Conservation (phyloP, 2,113 vertebrate species). For the Engraulis encrasicolus region DNA sequence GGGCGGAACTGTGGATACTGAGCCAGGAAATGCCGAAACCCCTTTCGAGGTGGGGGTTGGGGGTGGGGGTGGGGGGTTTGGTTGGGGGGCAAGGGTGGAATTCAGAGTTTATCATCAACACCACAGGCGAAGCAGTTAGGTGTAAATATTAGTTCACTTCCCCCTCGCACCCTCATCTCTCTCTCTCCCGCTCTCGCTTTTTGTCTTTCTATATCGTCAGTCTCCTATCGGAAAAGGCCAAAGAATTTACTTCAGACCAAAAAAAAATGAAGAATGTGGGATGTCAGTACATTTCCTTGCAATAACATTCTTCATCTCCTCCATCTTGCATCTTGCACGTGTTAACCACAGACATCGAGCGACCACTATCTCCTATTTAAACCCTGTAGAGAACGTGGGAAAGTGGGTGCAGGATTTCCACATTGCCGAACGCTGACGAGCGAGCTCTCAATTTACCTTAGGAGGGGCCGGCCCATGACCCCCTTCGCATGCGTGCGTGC, state of each 20-base stretch:
- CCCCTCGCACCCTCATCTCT: too few relatives aligned
- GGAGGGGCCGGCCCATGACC: conserved; percentile 17
- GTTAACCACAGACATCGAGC: conserved; percentile 2
- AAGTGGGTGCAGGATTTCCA: neutral
- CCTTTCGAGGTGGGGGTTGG: too few relatives aligned
- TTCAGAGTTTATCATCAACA: neutral
- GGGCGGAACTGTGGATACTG: neutral
- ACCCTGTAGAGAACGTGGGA: neutral
- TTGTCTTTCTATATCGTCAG: too few relatives aligned
- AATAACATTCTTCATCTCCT: neutral
- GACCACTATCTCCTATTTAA: neutral
- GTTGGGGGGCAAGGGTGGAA: conserved; percentile 5
- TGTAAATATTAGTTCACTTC: conserved; percentile 7
- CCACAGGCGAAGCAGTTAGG: neutral
- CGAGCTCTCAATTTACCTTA: conserved; percentile 38
- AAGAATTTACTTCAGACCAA: too few relatives aligned
- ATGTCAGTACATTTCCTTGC: neutral
- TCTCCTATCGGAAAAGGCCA: too few relatives aligned
- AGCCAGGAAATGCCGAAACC: too few relatives aligned
- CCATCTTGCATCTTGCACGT: neutral
- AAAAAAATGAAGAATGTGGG: neutral
- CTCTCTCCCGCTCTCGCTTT: too few relatives aligned
- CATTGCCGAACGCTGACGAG: neutral
- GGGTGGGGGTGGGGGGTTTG: too few relatives aligned
- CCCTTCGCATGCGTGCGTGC: neutral